Conservation (phyloP, 2,797 vertebrate genomes). For the Myripristis jacobus region DNA sequence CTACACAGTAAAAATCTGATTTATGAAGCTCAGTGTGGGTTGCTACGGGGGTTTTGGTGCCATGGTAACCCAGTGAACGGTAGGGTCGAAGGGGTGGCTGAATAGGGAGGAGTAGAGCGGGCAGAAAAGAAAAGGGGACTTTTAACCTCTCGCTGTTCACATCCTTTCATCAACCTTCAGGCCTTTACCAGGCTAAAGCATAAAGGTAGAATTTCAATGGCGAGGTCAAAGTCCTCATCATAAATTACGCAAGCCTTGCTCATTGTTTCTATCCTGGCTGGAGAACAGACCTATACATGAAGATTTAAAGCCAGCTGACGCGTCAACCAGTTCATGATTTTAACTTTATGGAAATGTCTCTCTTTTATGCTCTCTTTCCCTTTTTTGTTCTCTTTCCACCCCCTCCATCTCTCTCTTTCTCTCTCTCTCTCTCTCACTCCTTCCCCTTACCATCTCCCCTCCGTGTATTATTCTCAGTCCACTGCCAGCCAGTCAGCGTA, state of each 20-base stretch:
- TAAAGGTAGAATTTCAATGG: constrained; percentile 66
- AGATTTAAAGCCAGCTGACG: constrained; percentile 41
- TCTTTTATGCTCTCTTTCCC: constrained; percentile 13
- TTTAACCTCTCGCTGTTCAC: constrained; percentile 77
- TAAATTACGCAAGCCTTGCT: constrained; percentile 60
- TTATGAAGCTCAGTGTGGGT: constrained; percentile 71
- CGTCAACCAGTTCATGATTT: constrained; percentile 60
- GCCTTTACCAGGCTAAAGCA: constrained; percentile 47
- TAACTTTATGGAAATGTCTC: constrained; percentile 21
- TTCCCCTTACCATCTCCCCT: constrained; percentile 5
- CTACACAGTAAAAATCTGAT: constrained; percentile 76
- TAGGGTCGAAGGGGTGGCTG: constrained; percentile 66
- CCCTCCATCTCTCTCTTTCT: neutral
- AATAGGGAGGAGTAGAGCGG: constrained; percentile 59
- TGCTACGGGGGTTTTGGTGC: constrained; percentile 69
- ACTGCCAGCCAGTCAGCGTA: constrained; percentile 53
- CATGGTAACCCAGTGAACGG: constrained; percentile 79
- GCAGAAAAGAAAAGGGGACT: constrained; percentile 69
- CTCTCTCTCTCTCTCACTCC: neutral
- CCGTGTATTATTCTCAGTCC: constrained; percentile 41
- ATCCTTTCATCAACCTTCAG: constrained; percentile 68
- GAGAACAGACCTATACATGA: constrained; percentile 20
- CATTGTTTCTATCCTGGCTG: constrained; percentile 44
- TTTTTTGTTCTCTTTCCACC: neutral
- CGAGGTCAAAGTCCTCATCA: constrained; percentile 71